Base-by-base conservation (phyloP, 1,140 invertebrate genomes). In the Trachymyrmex septentrionalis region DNA sequence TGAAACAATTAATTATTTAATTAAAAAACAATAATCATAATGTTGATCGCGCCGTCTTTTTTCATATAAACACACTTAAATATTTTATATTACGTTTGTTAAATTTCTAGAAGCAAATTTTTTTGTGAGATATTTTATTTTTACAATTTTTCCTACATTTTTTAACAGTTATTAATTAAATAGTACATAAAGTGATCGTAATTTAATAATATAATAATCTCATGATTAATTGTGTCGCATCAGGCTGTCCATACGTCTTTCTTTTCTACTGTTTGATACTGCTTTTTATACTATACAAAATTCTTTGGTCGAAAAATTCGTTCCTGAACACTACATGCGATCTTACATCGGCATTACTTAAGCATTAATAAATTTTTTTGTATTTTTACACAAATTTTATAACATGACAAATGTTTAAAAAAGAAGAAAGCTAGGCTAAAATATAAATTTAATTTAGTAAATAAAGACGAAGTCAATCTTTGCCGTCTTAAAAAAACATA, bases 151-250 rank as follows among this genome's bases (percentile, higher is more conserved):
- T 71, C 0, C 7, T 30, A 38, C 21, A 4, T 64, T 63, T 61
- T 48, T 44, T n/a, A 14, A 48, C 16, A 78, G n/a, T 63, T 14
- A 77, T 64, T 64, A 34, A 66, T 64, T 30, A 64, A 64, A 64
- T 64, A 27, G 0, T 30, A 53, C 14, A 53, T 34, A 5, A 16
- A 1, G 27, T 61, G 1, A 30, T 27, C 7, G 16, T 24, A 44
- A 78, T 7, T 64, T 78, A 78, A 44, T 3, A 12, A 44, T 44
- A 44, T 44, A 80, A 19, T 6, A 38, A 7, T 53, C 3, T 59
- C n/a, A 1, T 27, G n/a, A 53, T 67, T 14, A 14, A 14, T 21
- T n/a, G 0, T 53, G 1, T 3, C 6, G 7, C 12, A 63, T 66
- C 77, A 14, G 48, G 57, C 66, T 10, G 34, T 14, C 6, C 12